Base-by-base conservation (phyloP, 2,797 vertebrate species). In the Betta splendens region DNA sequence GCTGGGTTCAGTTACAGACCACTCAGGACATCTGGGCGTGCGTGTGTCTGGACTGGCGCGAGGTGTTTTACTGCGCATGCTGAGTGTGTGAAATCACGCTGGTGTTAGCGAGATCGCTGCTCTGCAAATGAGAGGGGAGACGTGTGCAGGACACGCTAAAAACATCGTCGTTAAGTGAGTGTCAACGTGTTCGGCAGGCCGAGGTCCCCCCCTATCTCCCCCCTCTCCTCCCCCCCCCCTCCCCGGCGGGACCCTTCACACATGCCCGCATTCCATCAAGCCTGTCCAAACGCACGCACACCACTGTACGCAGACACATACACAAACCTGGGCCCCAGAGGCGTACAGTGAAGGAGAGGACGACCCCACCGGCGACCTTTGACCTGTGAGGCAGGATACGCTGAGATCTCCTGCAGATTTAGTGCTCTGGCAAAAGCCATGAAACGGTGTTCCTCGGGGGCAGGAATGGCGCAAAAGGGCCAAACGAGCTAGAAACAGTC, bases 1-100 rank as follows among this genome's bases (percentile, higher is more conserved):
- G 21, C 77, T 69, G 79, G 77, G 72, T 61, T 82, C 70, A 57
- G 74, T 82, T 80, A 82, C 75, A 80, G 60, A 71, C 62, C 73
- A 62, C 65, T 74, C 69, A 73, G 74, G 64, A 62, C 77, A 55
- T 76, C 68, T 72, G 59, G 49, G 50, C 58, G 61, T 71, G 48
- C 52, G 9, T 21, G 25, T 35, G n/a, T 48, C 56, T 63, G 26
- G 49, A 61, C 35, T 26, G 5, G 15, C 53, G 46, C 0, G 7
- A 65, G 69, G 61, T 72, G 73, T 78, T 79, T 75, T 42, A 66
- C 47, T 64, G 51, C 58, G n/a, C 54, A 59, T 42, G 17, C 57
- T 53, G 28, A 57, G 58, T 73, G 64, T 81, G 63, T 75, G 63
- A 83, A 85, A 82, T 79, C 58, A 50, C 4, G 7, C 73, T 67